phyloP scores from a whole-genome alignment of 2,113 vertebrate species.

The Lophius piscatorius region DNA sequence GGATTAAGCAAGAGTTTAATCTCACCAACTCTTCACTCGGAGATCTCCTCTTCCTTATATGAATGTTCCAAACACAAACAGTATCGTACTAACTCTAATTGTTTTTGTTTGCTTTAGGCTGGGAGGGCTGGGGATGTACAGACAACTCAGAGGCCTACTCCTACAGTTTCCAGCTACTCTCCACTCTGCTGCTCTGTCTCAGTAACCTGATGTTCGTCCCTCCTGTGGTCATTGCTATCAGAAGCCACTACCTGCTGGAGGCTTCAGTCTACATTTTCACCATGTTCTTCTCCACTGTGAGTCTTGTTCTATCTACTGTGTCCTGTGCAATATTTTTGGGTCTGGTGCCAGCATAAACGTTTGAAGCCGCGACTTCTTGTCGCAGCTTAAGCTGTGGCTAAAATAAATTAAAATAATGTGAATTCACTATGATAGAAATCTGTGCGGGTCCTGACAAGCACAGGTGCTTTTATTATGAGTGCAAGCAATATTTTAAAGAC shows the following conservation, averaged over 20 bases:
- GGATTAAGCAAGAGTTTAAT: no score
- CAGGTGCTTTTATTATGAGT: no score
- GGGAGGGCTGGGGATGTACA: slow-evolving; percentile 97
- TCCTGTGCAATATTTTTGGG: no score
- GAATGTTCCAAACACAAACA: background rate
- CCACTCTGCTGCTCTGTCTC: slow-evolving; percentile 94
- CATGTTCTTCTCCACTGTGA: slow-evolving; percentile 99
- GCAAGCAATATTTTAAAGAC: no score
- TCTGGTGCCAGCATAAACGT: no score
- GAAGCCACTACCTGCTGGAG: slow-evolving; percentile 93
- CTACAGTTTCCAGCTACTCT: slow-evolving; percentile 96
- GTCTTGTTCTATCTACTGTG: no score
- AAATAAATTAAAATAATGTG: no score
- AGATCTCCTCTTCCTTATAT: slow-evolving; percentile 4
- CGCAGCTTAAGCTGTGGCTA: no score
- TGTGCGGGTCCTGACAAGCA: background rate
- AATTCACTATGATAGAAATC: no score
- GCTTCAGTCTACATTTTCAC: slow-evolving; percentile 96
- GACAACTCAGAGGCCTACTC: slow-evolving; percentile 93
- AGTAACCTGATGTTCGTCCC: slow-evolving; percentile 99
- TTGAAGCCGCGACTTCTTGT: no score
- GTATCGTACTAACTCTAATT: background rate
- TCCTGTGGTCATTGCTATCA: slow-evolving; percentile 91
- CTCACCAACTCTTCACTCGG: background rate
- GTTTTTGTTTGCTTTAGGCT: slow-evolving; percentile 80